Conservation (phyloP, 2,888 invertebrate genomes). For the Linnaemya tessellans region DNA sequence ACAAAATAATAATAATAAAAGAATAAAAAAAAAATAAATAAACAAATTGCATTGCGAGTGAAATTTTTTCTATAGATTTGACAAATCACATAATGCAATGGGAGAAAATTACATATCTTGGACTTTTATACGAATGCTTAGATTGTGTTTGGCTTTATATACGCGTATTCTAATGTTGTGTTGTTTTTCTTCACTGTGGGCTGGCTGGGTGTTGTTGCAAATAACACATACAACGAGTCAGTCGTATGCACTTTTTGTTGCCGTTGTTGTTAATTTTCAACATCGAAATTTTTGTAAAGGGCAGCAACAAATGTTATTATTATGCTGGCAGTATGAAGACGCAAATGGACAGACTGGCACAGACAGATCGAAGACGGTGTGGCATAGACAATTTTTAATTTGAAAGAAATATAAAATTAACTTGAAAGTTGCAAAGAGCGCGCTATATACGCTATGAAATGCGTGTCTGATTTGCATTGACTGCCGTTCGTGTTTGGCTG, state of each 20-base stretch:
- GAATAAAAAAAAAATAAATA: background rate
- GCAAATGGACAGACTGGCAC: background rate
- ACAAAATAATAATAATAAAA: no score
- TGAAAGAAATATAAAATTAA: constrained; percentile 18
- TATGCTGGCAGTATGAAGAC: background rate
- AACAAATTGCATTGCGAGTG: constrained; percentile 38
- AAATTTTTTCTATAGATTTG: constrained; percentile 48
- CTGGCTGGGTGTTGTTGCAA: constrained; percentile 40
- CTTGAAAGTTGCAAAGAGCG: background rate
- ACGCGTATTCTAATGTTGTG: background rate
- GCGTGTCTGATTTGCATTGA: constrained; percentile 50
- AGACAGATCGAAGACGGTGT: constrained; percentile 21
- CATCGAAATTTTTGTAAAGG: constrained; percentile 59
- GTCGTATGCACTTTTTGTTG: background rate
- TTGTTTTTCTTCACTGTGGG: constrained; percentile 24
- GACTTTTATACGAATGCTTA: constrained; percentile 10
- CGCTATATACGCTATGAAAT: constrained; percentile 28
- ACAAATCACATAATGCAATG: constrained; percentile 45
- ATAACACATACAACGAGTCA: no score
- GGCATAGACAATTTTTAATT: constrained; percentile 32
- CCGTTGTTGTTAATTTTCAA: constrained; percentile 42
- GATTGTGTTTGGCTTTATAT: background rate
- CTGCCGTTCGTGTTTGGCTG: constrained; percentile 42
- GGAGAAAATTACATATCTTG: constrained; percentile 31
- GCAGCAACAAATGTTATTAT: constrained; percentile 68